These are phyloP conservation scores for Rhodinocichla rosea DNA, from an alignment of 2,113 vertebrate genomes.

Conservation along the genomic window DNA sequence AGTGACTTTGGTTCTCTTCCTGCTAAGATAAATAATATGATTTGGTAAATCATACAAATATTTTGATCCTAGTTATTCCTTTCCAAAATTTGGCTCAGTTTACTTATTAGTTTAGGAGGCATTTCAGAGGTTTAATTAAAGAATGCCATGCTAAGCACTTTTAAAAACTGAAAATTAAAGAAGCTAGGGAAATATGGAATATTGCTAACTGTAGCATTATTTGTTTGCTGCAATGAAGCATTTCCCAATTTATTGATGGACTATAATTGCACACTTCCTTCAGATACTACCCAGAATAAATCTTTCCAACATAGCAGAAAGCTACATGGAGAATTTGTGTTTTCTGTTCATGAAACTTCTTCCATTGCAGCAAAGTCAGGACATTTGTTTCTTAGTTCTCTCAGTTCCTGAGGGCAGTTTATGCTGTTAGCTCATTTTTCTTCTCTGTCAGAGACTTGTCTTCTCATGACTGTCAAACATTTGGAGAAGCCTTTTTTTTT, in stretches of 20 bases:
- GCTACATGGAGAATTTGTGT: not conserved
- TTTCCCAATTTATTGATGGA: not conserved
- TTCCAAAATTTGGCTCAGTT: not conserved
- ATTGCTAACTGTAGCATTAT: not conserved
- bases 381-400: slow-evolving; percentile 54
- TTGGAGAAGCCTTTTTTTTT: not conserved
- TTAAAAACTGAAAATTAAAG: not conserved
- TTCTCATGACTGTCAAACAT: slow-evolving; percentile 28
- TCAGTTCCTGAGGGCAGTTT: slow-evolving; percentile 46
- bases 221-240: not conserved
- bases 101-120: not conserved
- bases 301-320: not conserved
- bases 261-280: not conserved
- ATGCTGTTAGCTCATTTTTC: slow-evolving; percentile 57
- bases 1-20: not conserved
- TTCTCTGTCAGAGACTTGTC: slow-evolving; percentile 56
- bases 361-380: slow-evolving; percentile 49
- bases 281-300: slow-evolving; percentile 22
- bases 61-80: not conserved
- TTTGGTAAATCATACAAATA: not conserved
- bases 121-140: not conserved
- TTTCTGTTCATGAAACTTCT: slow-evolving; percentile 58
- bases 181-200: not conserved
- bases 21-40: not conserved
- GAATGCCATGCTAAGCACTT: not conserved